Conservation (phyloP, 2,888 invertebrate genomes). For the Clunio marinus region DNA sequence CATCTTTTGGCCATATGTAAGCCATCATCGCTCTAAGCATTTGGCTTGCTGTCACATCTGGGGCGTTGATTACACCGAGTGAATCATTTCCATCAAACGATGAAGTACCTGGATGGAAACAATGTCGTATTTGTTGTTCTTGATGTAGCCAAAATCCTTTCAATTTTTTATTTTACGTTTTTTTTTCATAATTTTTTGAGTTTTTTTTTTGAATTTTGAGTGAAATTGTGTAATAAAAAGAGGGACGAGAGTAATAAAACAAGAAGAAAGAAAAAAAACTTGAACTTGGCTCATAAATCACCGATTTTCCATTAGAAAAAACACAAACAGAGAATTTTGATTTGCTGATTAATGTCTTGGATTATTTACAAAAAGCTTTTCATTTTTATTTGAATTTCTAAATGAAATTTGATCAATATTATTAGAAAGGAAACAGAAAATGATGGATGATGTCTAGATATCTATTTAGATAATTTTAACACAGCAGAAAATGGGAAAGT, state of each 20-base stretch:
- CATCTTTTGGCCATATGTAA: slow-evolving; percentile 93
- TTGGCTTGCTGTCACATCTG: slow-evolving; percentile 64
- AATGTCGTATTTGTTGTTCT: slow-evolving; percentile 57
- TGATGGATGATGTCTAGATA: too few species aligned
- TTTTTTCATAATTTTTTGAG: not conserved
- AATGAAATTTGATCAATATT: too few species aligned
- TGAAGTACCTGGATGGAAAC: slow-evolving; percentile 87
- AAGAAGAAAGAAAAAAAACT: not conserved
- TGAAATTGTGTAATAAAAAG: not conserved
- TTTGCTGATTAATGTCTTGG: too few species aligned
- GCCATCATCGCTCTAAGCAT: slow-evolving; percentile 85
- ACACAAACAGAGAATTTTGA: too few species aligned
- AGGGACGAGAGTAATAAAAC: not conserved
- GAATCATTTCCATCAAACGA: slow-evolving; percentile 52
- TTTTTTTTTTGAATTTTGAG: not conserved
- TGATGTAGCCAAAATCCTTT: slow-evolving; percentile 31
- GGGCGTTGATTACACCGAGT: slow-evolving; percentile 60
- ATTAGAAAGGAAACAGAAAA: too few species aligned
- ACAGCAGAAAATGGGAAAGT: too few species aligned
- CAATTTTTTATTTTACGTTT: not conserved
- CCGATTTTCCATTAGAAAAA: too few species aligned
- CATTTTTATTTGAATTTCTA: too few species aligned
- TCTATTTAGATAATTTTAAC: too few species aligned
- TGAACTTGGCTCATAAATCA: too few species aligned
- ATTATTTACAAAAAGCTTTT: too few species aligned